Evolutionary conservation across 2,888 invertebrate genomes (phyloP).

Genomic region (Cephonodes hylas): DNA sequence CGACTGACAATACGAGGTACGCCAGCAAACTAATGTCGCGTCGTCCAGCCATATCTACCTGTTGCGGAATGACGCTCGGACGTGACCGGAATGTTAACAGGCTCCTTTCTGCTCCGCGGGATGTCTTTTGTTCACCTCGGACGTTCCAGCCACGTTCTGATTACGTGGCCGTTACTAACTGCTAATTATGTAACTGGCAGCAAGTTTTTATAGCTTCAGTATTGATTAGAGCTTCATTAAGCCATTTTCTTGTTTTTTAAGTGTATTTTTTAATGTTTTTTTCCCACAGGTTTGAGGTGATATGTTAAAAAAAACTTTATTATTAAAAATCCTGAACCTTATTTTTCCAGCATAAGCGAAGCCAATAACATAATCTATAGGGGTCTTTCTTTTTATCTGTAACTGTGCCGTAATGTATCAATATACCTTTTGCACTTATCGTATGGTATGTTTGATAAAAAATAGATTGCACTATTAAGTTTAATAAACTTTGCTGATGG

Average conservation of each 20-base stretch:
- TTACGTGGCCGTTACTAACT: background rate
- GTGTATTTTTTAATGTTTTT: background rate
- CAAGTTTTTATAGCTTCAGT: background rate
- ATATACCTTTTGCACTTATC: too few species aligned
- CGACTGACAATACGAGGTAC: background rate
- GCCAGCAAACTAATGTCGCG: background rate
- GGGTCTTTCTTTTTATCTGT: too few species aligned
- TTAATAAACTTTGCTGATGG: too few species aligned
- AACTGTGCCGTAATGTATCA: too few species aligned
- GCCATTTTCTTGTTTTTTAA: background rate
- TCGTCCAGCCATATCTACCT: conserved; percentile 33
- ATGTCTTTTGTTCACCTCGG: conserved; percentile 36
- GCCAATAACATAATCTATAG: too few species aligned
- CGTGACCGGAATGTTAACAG: conserved; percentile 60
- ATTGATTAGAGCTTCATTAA: background rate
- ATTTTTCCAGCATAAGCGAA: too few species aligned
- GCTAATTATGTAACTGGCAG: background rate
- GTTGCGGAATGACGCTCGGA: conserved; percentile 41
- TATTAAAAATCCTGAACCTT: background rate
- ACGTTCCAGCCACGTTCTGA: conserved; percentile 4
- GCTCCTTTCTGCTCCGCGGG: conserved; percentile 38
- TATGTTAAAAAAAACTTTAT: too few species aligned
- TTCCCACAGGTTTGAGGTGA: too few species aligned
- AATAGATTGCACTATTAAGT: too few species aligned
- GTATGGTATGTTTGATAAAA: too few species aligned